Evolutionary conservation across 2,113 vertebrate species (phyloP), one percentile per base, ranked within the genome.

Genomic region (Pteronura brasiliensis): DNA sequence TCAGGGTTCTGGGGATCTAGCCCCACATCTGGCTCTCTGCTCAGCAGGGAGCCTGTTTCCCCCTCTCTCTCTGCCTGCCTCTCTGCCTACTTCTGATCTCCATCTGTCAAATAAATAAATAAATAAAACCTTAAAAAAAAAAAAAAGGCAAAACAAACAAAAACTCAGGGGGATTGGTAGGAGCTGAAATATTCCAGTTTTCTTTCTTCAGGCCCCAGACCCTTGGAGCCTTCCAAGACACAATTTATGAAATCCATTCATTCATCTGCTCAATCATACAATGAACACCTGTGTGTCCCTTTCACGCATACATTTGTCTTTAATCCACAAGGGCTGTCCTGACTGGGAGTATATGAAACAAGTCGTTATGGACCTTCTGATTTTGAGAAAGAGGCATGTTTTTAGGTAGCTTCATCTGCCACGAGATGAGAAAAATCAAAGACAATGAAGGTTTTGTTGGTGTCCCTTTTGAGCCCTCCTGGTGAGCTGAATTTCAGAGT

Each of bases 271-370:
- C 67, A 15, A 4, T 15, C 34, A 3, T 14, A 47, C 25, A 6
- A 7, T 6, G 4, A 27, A 29, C 6, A 59, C 27, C 21, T 25
- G 3, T 3, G 23, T 9, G 3, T 59, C n/a, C 5, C 65, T 59
- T 85, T 39, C 12, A n/a, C 0, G 0, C 13, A 1, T 4, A 0
- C 6, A 0, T 5, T 52, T 69, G 36, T 63, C 31, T n/a, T 44
- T 34, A 47, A 2, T 8, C 36, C 27, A 14, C 21, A n/a, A 36
- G 34, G 88, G 4, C 8, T 29, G 17, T 52, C 9, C 20, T 36
- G 49, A 9, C 31, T 42, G 42, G 57, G 49, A 20, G 65, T 13
- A 31, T 34, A 18, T 34, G 3, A 76, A 71, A 49, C 6, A 34
- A 59, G 23, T 49, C 14, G 0, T n/a, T 76, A 49, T 1, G 31